A percentile compares a stretch with the other conserved stretches of the same genome.
These are phyloP conservation scores for Notothenia coriiceps DNA, from an alignment of 2,113 vertebrate species.

Conservation along the genomic window DNA sequence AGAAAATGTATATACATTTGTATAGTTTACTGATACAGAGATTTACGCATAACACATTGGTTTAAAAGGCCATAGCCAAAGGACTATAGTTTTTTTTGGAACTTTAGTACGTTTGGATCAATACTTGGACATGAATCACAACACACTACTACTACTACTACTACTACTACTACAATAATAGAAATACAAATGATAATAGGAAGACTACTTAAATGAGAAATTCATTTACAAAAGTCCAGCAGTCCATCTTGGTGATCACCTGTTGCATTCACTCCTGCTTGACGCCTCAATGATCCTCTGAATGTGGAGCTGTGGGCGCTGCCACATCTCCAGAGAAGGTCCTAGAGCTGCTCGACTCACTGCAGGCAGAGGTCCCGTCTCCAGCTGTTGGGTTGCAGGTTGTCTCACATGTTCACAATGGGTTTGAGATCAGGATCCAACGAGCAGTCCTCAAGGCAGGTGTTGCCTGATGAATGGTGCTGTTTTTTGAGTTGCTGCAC, in stretches of 20 bases:
- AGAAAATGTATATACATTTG: background rate
- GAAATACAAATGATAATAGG: background rate
- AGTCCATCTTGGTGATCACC: background rate
- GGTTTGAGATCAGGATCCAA: conserved; percentile 22
- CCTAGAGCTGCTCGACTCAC: conserved; percentile 19
- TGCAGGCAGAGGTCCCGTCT: conserved; percentile 17
- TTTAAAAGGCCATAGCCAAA: too few relatives aligned
- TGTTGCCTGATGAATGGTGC: background rate
- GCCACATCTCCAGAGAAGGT: conserved; percentile 28
- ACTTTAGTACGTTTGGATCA: background rate
- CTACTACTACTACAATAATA: background rate
- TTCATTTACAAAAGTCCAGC: background rate
- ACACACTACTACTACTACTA: background rate
- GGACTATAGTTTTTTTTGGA: background rate
- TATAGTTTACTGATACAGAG: background rate
- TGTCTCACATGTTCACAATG: conserved; percentile 10
- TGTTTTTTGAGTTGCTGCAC: conserved; percentile 5
- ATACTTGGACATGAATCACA: background rate
- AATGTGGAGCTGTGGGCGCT: conserved; percentile 41
- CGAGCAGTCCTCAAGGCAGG: conserved; percentile 6
- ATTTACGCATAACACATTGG: too few relatives aligned
- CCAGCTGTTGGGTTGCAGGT: conserved; percentile 18
- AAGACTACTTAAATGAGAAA: background rate
- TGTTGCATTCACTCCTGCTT: conserved; percentile 19
- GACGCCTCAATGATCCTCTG: conserved; percentile 15